A percentile compares a stretch with the other conserved stretches of the same genome.
These are phyloP conservation scores for Sebastes kiyomatsui DNA, from an alignment of 2,797 vertebrate species.

Conservation along the genomic window DNA sequence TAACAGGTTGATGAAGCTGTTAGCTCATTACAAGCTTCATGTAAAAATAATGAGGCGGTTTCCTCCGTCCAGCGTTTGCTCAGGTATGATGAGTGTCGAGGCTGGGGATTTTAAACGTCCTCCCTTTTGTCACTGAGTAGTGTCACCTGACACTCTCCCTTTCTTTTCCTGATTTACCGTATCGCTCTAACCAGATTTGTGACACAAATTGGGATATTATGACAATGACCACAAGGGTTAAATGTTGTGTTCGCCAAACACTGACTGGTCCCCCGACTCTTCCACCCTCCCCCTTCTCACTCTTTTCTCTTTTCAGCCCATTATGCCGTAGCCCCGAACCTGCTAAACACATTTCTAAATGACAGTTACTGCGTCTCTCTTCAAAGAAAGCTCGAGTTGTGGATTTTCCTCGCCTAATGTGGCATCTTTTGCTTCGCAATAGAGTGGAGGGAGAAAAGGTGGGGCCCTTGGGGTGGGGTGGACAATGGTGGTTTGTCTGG, in stretches of 20 bases:
- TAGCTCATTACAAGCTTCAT: constrained; percentile 23
- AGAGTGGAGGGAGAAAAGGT: constrained; percentile 57
- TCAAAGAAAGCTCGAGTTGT: constrained; percentile 79
- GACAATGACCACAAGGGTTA: constrained; percentile 84
- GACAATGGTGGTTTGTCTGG: constrained; percentile 78
- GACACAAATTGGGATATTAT: constrained; percentile 86
- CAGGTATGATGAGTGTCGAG: constrained; percentile 38
- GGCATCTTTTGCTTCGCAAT: constrained; percentile 74
- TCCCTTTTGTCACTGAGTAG: constrained; percentile 48
- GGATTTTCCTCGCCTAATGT: constrained; percentile 83
- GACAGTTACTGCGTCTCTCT: constrained; percentile 76
- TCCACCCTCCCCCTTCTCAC: constrained; percentile 40
- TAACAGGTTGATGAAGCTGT: constrained; percentile 41
- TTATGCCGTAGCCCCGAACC: constrained; percentile 79
- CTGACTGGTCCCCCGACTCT: constrained; percentile 63
- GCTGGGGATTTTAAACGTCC: background rate
- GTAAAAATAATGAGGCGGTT: constrained; percentile 43
- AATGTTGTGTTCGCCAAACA: constrained; percentile 79
- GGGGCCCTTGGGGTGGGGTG: constrained; percentile 42
- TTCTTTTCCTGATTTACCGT: constrained; percentile 82
- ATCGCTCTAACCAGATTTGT: constrained; percentile 80
- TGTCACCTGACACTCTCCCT: constrained; percentile 75
- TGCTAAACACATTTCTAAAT: constrained; percentile 84
- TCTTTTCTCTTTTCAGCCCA: constrained; percentile 74
- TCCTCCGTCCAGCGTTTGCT: background rate